These are phyloP conservation scores for Dendronephthya gigantea DNA, from an alignment of 64 coral and sea anemone genomes.

Conservation along the genomic window DNA sequence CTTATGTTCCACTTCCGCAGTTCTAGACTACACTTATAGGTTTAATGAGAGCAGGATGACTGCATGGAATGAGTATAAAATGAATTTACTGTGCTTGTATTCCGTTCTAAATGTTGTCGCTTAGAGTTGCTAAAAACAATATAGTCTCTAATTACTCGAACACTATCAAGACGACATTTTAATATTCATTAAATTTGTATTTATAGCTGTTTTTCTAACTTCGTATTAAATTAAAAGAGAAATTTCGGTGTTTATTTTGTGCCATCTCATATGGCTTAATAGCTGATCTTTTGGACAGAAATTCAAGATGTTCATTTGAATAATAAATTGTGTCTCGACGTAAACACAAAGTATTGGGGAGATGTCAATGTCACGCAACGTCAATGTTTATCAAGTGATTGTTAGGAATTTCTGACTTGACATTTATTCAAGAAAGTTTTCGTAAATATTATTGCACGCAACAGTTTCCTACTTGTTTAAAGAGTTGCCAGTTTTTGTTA, in stretches of 20 bases:
- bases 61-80: background rate
- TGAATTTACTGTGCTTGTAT: background rate
- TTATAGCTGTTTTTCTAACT: background rate
- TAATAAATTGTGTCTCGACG: background rate
- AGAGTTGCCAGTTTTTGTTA: too few relatives aligned
- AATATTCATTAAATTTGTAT: slow-evolving; percentile 2
- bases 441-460: too few relatives aligned
- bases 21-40: background rate
- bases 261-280: background rate
- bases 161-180: background rate
- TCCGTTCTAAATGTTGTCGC: background rate
- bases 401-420: background rate
- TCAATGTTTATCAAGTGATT: background rate
- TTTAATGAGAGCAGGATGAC: background rate
- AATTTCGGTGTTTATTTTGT: background rate
- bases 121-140: background rate
- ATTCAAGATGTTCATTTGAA: background rate
- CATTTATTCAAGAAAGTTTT: background rate
- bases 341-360: background rate
- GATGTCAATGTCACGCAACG: background rate
- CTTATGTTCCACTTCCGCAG: background rate
- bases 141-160: background rate
- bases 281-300: background rate
- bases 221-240: background rate
- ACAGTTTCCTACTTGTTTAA: too few relatives aligned